Evolutionary conservation across 2,113 vertebrate genomes (phyloP).

Genomic region (Saguinus imperator): DNA sequence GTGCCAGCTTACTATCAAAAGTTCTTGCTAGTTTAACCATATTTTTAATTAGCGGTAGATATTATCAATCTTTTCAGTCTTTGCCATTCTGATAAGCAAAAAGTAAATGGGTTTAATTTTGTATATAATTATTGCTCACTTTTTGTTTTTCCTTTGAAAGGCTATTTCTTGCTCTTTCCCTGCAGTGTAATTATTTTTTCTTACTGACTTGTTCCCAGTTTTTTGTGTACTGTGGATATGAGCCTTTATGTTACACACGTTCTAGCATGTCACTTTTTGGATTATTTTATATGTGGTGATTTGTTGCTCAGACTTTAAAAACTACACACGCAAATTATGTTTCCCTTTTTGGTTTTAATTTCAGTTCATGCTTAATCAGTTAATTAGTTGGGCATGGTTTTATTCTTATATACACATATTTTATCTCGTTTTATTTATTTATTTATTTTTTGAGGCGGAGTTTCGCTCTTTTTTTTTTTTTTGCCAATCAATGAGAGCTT

Average conservation of each 20-base stretch:
- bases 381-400: background rate
- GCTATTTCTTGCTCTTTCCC: background rate
- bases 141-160: conserved; percentile 21
- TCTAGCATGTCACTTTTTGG: background rate
- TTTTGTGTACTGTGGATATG: background rate
- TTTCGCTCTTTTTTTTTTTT: no score
- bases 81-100: background rate
- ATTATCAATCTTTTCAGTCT: background rate
- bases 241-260: background rate
- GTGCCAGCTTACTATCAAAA: background rate
- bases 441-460: no score
- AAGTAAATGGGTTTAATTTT: background rate
- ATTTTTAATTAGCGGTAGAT: background rate
- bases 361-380: background rate
- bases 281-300: background rate
- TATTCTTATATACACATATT: background rate
- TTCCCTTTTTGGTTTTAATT: conserved; percentile 27
- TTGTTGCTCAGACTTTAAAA: background rate
- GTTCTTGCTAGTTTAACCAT: background rate
- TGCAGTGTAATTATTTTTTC: background rate
- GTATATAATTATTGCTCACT: background rate
- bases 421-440: background rate
- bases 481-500: no score
- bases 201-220: background rate
- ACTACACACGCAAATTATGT: background rate